Percentiles rank a stretch among this genome's conserved stretches.
Conservation (phyloP, 2,113 vertebrate species). For the Peromyscus californicus region DNA sequence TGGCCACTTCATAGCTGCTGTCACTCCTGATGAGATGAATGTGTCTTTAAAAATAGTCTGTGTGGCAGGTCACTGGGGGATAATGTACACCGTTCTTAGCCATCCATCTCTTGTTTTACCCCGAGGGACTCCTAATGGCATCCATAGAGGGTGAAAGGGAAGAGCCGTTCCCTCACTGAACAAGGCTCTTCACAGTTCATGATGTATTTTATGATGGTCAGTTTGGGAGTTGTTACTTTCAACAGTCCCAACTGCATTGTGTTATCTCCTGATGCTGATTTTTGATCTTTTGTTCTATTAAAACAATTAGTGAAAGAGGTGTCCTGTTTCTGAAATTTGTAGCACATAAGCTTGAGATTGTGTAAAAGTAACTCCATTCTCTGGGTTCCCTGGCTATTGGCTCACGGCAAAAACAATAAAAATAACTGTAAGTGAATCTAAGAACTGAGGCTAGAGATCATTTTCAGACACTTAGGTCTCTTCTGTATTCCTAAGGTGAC, state of each 20-base stretch:
- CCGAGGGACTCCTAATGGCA: not conserved
- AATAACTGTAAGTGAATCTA: not conserved
- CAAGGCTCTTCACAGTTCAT: not conserved
- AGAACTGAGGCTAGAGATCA: conserved; percentile 16
- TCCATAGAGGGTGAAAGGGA: not conserved
- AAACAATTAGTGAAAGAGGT: conserved; percentile 58
- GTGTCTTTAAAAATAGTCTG: conserved; percentile 25
- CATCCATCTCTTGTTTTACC: not conserved
- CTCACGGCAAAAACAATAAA: conserved; percentile 62
- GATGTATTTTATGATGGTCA: not conserved
- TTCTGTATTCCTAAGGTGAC: not conserved
- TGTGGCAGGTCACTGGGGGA: not conserved
- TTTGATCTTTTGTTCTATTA: conserved; percentile 60
- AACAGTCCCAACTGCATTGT: not conserved
- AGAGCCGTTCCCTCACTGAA: not conserved
- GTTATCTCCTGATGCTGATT: conserved; percentile 42
- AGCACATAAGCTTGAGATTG: not conserved
- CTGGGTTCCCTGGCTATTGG: not conserved
- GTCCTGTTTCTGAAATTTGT: conserved; percentile 42
- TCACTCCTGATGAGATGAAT: conserved; percentile 74
- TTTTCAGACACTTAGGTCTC: not conserved
- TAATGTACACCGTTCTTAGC: not conserved
- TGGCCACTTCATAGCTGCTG: not conserved
- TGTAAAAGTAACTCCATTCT: conserved; percentile 13
- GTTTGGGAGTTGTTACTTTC: not conserved